Evolutionary conservation across 2,113 vertebrate genomes (phyloP).

Genomic region (Procavia capensis): DNA sequence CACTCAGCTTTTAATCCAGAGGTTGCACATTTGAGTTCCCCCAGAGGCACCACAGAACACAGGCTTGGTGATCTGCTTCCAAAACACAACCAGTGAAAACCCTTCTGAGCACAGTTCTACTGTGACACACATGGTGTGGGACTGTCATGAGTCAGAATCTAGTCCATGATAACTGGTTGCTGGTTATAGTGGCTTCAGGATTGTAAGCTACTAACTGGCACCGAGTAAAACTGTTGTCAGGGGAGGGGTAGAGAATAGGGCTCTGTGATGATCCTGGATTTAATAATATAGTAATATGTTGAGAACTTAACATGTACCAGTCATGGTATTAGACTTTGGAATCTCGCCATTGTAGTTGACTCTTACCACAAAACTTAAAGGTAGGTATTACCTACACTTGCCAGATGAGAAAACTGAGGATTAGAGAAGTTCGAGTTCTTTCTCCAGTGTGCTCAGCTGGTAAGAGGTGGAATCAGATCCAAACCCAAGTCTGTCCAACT

Average conservation of each 20-base stretch:
- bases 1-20: background rate
- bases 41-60: background rate
- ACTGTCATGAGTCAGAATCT: background rate
- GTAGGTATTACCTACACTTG: background rate
- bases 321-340: accelerated
- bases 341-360: too few species aligned
- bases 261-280: background rate
- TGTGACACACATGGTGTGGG: background rate
- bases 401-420: background rate
- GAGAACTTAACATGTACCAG: background rate
- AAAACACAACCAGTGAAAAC: background rate
- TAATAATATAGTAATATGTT: background rate
- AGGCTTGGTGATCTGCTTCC: background rate
- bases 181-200: background rate
- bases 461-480: background rate
- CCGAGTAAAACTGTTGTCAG: too few species aligned
- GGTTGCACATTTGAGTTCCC: background rate
- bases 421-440: background rate
- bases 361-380: background rate
- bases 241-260: background rate
- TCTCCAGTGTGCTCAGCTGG: too few species aligned
- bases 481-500: background rate
- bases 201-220: background rate
- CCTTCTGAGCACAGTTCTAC: background rate
- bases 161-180: background rate